Base-by-base conservation (phyloP, 2,888 invertebrate species). In the Rhagium mordax region DNA sequence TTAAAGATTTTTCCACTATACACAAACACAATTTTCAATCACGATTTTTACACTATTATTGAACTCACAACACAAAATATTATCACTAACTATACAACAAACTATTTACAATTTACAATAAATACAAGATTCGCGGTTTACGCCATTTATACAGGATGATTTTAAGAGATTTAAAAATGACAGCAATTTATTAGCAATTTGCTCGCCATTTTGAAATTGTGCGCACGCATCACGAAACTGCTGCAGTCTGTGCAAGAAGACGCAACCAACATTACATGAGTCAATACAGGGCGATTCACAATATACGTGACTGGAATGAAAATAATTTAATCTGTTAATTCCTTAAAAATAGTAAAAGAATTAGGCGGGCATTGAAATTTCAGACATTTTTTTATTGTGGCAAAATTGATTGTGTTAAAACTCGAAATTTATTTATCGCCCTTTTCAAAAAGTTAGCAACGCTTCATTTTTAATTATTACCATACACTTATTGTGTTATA, bases 51-150 rank as follows among this genome's bases (percentile, higher is more conserved):
- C 90, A 89, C 90, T 89, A 84, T 81, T 76, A 79, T 79, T 74
- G 79, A 77, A 82, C 81, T 85, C 87, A 87, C 87, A 87, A 88
- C 87, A 88, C 87, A 87, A 91, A 91, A 91, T 91, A 91, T 91
- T 91, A 91, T 89, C 90, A 92, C 92, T 92, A 92, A 91, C 92
- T 92, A 90, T 92, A 92, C 92, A 92, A 90, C 88, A 89, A 89
- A 91, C 92, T 92, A 92, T 92, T 91, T 92, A 92, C 92, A 92
- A 92, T 91, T 90, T 91, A 91, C 91, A 91, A 90, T 90, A 90
- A 90, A 89, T 89, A 90, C 89, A 90, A 89, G 89, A 90, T 89
- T 89, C 88, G 88, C 89, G 89, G 87, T 88, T 92, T 92, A 92
- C 89, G 91, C 91, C 92, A 92, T 92, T 90, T 90, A 92, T 90